Base-by-base conservation (phyloP, 2,888 invertebrate species). In the Caenorhabditis panamensis region DNA sequence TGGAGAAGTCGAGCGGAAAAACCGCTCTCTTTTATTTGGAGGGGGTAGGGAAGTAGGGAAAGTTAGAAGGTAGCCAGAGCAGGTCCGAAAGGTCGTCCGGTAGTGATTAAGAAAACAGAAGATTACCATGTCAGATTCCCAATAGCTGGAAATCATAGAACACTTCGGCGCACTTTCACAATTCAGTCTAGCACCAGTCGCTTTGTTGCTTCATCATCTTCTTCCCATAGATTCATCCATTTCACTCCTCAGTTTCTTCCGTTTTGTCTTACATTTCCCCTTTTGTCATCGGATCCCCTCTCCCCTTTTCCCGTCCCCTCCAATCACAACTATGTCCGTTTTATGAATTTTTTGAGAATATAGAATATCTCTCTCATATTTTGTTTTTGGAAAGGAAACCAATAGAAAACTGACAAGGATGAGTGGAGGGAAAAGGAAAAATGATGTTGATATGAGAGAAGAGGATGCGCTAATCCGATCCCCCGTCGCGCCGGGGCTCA, bases 251-350 rank as follows among this genome's bases (percentile, higher is more conserved):
- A 11, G 18, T 47, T 47, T 37, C 56, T 68, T 67, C 67, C 77
- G 77, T 69, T 77, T 77, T 51, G 64, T 61, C 77, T 77, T 77
- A 26, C 62, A 64, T 77, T 77, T 77, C 77, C 47, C 28, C 28
- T 47, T 49, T 41, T 69, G 76, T 26, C 67, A 76, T 76, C 37
- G 54, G 76, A 76, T 68, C 67, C 64, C 41, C 44, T 20, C 26
- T n/a, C 6, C 16, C 59, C 18, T 44, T 26, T 18, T 20, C 24
- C 36, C 18, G 47, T 22, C 18, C 16, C 37, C 20, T 9, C 16
- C 24, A 63, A 72, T 64, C 64, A 73, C 54, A 64, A 64, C 56
- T 56, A 58, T 66, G 44, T 37, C 56, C 36, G 54, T 51, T 24
- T 20, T 20, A 41, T 62, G 13, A 8, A 51, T 62, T 24, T 62